Evolutionary conservation across 92 coral and sea anemone genomes (phyloP).

Genomic region (Siderastrea radians): DNA sequence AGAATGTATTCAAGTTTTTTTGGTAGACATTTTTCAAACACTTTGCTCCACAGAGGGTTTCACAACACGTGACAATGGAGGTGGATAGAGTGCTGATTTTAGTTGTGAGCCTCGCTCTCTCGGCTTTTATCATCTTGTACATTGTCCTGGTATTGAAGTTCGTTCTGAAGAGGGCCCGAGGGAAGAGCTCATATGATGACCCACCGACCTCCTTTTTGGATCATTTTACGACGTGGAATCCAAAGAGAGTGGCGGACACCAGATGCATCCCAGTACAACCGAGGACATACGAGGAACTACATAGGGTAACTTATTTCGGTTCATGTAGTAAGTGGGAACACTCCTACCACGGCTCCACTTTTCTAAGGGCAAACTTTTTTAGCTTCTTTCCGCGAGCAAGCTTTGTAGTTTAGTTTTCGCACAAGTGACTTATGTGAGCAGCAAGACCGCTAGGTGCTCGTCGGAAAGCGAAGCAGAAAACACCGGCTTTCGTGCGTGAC

Average conservation of each 20-base stretch:
- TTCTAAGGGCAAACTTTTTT: too few relatives aligned
- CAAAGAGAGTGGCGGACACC: conserved; percentile 33
- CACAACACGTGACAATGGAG: conserved; percentile 6
- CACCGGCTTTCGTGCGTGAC: too few relatives aligned
- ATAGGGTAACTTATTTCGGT: conserved; percentile 34
- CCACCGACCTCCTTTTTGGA: conserved; percentile 18
- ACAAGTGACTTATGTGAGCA: too few relatives aligned
- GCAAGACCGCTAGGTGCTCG: too few relatives aligned
- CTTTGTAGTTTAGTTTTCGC: neutral
- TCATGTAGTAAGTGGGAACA: too few relatives aligned
- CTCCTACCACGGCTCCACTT: too few relatives aligned
- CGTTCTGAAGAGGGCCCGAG: conserved; percentile 16
- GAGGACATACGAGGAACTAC: conserved; percentile 71
- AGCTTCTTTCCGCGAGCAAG: neutral
- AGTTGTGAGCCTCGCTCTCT: conserved; percentile 16
- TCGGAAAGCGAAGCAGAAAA: too few relatives aligned
- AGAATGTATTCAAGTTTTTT: neutral
- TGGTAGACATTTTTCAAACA: neutral
- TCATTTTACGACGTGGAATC: conserved; percentile 10
- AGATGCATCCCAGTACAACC: conserved; percentile 72
- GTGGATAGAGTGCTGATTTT: neutral
- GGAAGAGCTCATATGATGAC: conserved; percentile 1
- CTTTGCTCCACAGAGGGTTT: neutral
- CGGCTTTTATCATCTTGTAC: conserved; percentile 16
- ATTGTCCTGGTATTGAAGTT: conserved; percentile 30